Evolutionary conservation across 2,888 invertebrate genomes (phyloP).

Genomic region (Heliconius ismenius): DNA sequence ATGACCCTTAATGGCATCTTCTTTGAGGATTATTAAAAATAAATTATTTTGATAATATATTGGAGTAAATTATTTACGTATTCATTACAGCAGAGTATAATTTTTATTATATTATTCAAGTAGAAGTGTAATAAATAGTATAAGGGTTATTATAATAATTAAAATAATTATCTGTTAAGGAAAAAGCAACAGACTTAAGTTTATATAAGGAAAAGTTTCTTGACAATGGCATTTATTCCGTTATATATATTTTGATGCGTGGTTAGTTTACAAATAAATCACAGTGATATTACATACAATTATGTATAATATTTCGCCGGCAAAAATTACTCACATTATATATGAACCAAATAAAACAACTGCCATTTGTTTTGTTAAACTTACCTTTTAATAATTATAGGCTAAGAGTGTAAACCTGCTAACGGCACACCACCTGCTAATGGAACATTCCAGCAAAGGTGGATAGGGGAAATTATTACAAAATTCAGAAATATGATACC

Average conservation of each 20-base stretch:
- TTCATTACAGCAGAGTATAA: neutral
- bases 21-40: neutral
- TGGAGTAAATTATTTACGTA: neutral
- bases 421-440: no score
- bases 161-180: slow-evolving; percentile 2
- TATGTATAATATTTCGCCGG: neutral
- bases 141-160: neutral
- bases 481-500: no score
- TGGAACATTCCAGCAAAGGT: no score
- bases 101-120: no score
- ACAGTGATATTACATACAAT: neutral
- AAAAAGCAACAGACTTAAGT: neutral
- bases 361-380: no score
- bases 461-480: no score
- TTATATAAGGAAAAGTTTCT: slow-evolving; percentile 2
- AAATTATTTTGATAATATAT: neutral
- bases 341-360: no score
- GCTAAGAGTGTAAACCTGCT: no score
- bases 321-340: no score
- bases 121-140: neutral
- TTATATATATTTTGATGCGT: neutral
- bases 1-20: no score
- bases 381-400: no score
- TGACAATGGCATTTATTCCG: neutral
- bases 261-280: neutral